phyloP scores from a whole-genome alignment of 2,797 vertebrate genomes.

The Pantherophis alleghaniensis region DNA sequence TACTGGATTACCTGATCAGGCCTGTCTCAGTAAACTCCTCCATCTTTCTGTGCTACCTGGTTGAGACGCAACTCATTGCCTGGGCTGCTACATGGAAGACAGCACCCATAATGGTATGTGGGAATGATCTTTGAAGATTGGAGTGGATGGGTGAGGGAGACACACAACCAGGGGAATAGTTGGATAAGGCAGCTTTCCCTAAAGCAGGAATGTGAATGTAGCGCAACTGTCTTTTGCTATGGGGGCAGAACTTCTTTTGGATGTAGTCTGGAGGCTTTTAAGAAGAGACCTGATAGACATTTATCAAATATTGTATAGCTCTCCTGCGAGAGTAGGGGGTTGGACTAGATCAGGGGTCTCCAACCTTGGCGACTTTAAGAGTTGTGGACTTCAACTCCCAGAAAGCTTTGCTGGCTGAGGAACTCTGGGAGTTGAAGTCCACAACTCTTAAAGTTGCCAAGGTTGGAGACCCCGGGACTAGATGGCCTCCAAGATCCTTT shows the following conservation, averaged over 20 bases:
- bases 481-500: not conserved
- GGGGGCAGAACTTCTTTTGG: not conserved
- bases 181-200: not conserved
- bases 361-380: no score
- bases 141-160: accelerated
- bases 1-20: not conserved
- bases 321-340: not conserved
- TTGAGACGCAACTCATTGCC: not conserved
- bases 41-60: not conserved
- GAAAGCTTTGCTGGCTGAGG: no score
- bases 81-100: not conserved
- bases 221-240: not conserved
- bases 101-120: not conserved
- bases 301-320: not conserved
- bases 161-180: not conserved
- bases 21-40: not conserved
- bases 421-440: no score
- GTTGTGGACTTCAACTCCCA: no score
- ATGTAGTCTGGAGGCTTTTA: not conserved
- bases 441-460: no score
- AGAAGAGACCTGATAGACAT: not conserved
- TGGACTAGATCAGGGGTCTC: not conserved
- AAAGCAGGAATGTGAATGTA: not conserved
- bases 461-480: not conserved
- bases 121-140: not conserved